phyloP scores from a whole-genome alignment of 2,888 invertebrate species.

The Ferrisia virgata region DNA sequence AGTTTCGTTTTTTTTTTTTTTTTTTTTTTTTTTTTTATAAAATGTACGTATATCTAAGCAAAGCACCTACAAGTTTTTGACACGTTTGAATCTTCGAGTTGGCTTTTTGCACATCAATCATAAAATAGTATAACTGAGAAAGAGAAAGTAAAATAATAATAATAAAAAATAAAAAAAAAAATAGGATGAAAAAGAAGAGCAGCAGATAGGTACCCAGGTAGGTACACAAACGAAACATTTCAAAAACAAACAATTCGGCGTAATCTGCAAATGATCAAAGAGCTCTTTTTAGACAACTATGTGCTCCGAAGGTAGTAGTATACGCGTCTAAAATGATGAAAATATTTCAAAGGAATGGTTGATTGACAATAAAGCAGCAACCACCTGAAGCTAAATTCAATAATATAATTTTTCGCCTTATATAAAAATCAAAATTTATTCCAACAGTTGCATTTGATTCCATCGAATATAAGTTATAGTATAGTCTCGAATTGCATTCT shows the following conservation, averaged over 20 bases:
- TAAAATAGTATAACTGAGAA: no score
- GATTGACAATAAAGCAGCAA: not conserved
- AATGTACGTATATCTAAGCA: no score
- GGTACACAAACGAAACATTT: not conserved
- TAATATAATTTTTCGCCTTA: not conserved
- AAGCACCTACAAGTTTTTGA: not conserved
- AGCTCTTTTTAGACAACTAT: not conserved
- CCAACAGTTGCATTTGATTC: not conserved
- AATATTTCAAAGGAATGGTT: not conserved
- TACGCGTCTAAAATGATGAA: not conserved
- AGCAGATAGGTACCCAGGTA: not conserved
- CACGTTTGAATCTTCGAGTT: not conserved
- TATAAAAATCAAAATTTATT: not conserved
- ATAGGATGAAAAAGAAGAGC: not conserved
- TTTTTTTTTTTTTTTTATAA: no score
- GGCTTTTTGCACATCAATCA: not conserved
- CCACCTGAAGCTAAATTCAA: not conserved
- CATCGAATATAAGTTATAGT: not conserved
- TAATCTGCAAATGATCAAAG: constrained; percentile 1
- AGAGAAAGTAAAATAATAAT: no score
- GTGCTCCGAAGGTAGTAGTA: no score
- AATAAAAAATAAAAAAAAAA: no score
- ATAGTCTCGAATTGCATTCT: no score
- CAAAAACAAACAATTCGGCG: not conserved
- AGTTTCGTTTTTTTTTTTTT: no score